A percentile compares a stretch with the other conserved stretches of the same genome.
Evolutionary conservation across 2,888 invertebrate species (phyloP).

Genomic region (Agrotis clavis): DNA sequence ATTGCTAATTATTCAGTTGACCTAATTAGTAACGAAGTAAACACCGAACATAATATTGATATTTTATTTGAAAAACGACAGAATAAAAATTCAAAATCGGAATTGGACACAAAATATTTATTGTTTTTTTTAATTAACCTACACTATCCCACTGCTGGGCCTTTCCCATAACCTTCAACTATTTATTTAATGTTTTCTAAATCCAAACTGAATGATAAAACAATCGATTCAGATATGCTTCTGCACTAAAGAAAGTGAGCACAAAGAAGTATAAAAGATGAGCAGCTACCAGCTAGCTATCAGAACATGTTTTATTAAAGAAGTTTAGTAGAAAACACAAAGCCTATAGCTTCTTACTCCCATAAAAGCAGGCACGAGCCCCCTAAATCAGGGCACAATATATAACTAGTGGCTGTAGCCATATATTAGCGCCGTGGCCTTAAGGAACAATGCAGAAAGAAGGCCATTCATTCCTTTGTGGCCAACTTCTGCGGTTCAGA

Average conservation of each 20-base stretch:
- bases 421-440: conserved; percentile 57
- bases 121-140: too few relatives aligned
- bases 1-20: conserved; percentile 13
- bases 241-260: not conserved
- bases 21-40: conserved; percentile 28
- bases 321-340: conserved; percentile 40
- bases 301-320: conserved; percentile 23
- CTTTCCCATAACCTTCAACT: not conserved
- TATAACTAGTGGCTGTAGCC: conserved; percentile 40
- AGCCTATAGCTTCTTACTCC: conserved; percentile 40
- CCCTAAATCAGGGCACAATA: conserved; percentile 52
- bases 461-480: conserved; percentile 64
- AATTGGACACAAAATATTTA: too few relatives aligned
- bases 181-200: not conserved
- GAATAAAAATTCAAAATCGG: not conserved
- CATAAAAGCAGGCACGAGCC: conserved; percentile 40
- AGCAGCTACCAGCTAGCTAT: not conserved
- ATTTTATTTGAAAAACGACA: conserved; percentile 5
- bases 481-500: conserved; percentile 59
- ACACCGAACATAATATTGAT: not conserved
- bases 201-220: not conserved
- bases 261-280: conserved; percentile 24
- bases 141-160: too few relatives aligned
- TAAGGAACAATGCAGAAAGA: conserved; percentile 62
- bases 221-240: not conserved